Evolutionary conservation across 2,888 invertebrate genomes (phyloP), one percentile per base, ranked within the genome.

Genomic region (Tenthredo mesomela): DNA sequence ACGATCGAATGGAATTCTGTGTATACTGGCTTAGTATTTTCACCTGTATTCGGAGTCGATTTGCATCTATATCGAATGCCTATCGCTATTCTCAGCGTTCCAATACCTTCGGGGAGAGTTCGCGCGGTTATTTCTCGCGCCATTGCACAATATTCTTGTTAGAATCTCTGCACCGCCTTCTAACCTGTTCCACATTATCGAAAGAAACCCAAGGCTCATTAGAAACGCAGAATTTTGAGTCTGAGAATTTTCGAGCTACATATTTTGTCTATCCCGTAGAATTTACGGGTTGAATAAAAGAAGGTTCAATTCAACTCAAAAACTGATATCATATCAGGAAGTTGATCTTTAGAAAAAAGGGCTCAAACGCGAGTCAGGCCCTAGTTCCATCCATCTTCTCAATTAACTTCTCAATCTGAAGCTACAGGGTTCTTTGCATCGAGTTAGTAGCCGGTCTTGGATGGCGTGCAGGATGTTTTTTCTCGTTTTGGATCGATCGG

Each of bases 51-150:
- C 70, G 50, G 82, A 67, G 47, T n/a, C 67, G 82, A 67, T 67
- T 82, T 82, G 82, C 82, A 82, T 82, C 82, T 50, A 50, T 82
- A 82, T 82, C 82, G 82, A 82, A 37, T 82, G 40, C 50, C 82
- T 29, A n/a, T 80, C 58, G 21, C 61, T 40, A n/a, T 80, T 58
- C 54, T 58, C 80, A 21, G 61, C 61, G 40, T 61, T 61, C 40
- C 58, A 40, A 40, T 61, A 40, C 40, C 61, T 73, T 3, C 61
- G 61, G 6, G 58, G 61, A 21, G 25, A 37, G 37, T 61, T 15
- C 12, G 37, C 61, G 3, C 2, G 21, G 61, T 21, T 29, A 58
- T 80, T 80, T 80, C 80, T 80, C 80, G 61, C 18, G n/a, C 40
- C 40, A 40, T 80, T 80, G 61, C 80, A 61, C 80, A 80, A 80